Conservation (phyloP, 1,140 invertebrate species). For the Doryteuthis pealeii region DNA sequence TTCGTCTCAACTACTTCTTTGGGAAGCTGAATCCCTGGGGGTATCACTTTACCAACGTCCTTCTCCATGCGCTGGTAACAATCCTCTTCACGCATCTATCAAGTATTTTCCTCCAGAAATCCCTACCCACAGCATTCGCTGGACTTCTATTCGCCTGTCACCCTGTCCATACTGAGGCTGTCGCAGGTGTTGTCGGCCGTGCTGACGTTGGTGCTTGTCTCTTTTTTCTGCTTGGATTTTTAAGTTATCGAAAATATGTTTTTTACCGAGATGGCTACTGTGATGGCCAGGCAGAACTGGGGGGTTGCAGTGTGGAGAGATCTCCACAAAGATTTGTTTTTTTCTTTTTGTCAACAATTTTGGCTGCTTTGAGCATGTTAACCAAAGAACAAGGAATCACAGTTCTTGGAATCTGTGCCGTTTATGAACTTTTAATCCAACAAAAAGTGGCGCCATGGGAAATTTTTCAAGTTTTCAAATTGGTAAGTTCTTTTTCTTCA, state of each 20-base stretch:
- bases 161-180: slow-evolving; percentile 74
- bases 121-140: slow-evolving; percentile 66
- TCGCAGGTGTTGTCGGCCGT: slow-evolving; percentile 71
- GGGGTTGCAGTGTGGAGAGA: slow-evolving; percentile 52
- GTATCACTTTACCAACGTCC: slow-evolving; percentile 62
- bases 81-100: slow-evolving; percentile 52
- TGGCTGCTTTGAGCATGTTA: slow-evolving; percentile 50
- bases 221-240: slow-evolving; percentile 74
- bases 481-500: slow-evolving; percentile 33
- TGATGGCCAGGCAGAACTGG: slow-evolving; percentile 20
- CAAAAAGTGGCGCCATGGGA: slow-evolving; percentile 44
- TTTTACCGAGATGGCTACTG: slow-evolving; percentile 26
- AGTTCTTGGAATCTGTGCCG: slow-evolving; percentile 81
- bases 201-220: slow-evolving; percentile 82
- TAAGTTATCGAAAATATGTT: slow-evolving; percentile 68
- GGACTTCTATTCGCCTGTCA: slow-evolving; percentile 62
- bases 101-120: slow-evolving; percentile 31
- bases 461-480: slow-evolving; percentile 34
- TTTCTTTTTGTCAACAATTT: slow-evolving; percentile 32
- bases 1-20: slow-evolving; percentile 76
- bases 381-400: slow-evolving; percentile 83
- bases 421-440: slow-evolving; percentile 72
- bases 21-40: slow-evolving; percentile 60
- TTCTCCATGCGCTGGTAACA: slow-evolving; percentile 58
- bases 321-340: slow-evolving; percentile 51